phyloP scores from a whole-genome alignment of 2,113 vertebrate species.

The Stercorarius parasiticus region DNA sequence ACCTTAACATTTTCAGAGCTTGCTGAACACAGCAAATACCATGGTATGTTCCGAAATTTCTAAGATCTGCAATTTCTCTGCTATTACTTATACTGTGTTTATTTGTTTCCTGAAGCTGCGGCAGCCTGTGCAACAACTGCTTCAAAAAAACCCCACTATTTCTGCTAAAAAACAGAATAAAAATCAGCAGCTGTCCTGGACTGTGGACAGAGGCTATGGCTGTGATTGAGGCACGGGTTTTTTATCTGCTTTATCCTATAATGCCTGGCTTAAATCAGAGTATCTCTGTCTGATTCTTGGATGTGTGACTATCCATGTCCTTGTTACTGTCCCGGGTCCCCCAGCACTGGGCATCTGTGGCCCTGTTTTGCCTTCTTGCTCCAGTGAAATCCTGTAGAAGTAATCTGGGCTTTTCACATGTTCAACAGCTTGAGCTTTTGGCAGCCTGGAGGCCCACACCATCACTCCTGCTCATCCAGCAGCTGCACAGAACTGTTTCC shows the following conservation, averaged over 20 bases:
- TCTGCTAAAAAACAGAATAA: not conserved
- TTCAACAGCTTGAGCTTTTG: not conserved
- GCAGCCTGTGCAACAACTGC: not conserved
- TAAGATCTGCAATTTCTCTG: not conserved
- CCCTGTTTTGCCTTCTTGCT: not conserved
- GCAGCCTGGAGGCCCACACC: not conserved
- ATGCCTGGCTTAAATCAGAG: not conserved
- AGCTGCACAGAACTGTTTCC: not conserved
- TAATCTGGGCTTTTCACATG: not conserved
- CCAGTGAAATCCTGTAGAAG: not conserved
- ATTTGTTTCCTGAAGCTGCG: not conserved
- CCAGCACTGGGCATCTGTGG: not conserved
- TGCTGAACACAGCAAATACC: not conserved
- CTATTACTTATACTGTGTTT: not conserved
- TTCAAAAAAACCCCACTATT: not conserved
- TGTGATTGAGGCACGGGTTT: not conserved
- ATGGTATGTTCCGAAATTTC: not conserved
- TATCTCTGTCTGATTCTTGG: not conserved
- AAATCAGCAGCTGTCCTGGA: not conserved
- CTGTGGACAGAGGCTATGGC: not conserved
- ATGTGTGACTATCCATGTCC: not conserved
- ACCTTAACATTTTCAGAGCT: not conserved
- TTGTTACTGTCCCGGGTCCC: not conserved
- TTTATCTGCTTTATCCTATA: not conserved
- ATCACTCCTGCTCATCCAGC: not conserved